Evolutionary conservation across 2,113 vertebrate genomes (phyloP), one percentile per base, ranked within the genome.

Genomic region (Corvus moneduloides): DNA sequence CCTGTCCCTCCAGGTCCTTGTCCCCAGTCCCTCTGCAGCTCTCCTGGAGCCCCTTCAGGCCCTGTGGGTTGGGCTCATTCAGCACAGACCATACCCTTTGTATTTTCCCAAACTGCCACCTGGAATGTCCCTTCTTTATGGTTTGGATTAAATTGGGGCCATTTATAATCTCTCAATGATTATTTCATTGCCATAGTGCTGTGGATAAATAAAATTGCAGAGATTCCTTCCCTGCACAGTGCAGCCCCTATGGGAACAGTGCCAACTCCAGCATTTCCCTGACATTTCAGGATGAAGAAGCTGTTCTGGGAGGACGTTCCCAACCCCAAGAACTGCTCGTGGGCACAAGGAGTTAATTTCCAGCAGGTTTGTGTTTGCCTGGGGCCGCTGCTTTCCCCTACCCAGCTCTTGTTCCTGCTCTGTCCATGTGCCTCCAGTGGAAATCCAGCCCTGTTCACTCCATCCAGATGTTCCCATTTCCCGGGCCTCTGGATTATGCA

Each of bases 251-350:
- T 7, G 32, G 51, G 46, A 35, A 4, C 51, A 28, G 22, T 19
- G 46, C 75, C 84, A 90, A 89, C 68, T 26, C 74, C 89, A 84
- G 62, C 41, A 14, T 88, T 72, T 78, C 7, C 63, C 61, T 93
- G 10, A 2, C 69, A 2, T 98, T 97, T 33, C 96, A 99, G 99
- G 95, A 98, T 99, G 98, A 99, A 98, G 97, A 99, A 97, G 43
- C 92, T 99, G 63, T 97, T 99, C 86, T 99, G 99, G 99, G 99
- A 99, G 88, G 98, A 99, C 49, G 98, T 99, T 71, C 99, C 99
- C 68, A 99, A 99, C 88, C 99, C 99, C 39, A 99, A 98, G 96
- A 99, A 99, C 35, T 99, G 99, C 89, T 99, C 99, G 30, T 99
- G 99, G 99, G 99, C 99, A 10, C 98, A 98, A 97, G 99, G 98